phyloP scores from a whole-genome alignment of 2,888 invertebrate species.

The Ophion costatus region DNA sequence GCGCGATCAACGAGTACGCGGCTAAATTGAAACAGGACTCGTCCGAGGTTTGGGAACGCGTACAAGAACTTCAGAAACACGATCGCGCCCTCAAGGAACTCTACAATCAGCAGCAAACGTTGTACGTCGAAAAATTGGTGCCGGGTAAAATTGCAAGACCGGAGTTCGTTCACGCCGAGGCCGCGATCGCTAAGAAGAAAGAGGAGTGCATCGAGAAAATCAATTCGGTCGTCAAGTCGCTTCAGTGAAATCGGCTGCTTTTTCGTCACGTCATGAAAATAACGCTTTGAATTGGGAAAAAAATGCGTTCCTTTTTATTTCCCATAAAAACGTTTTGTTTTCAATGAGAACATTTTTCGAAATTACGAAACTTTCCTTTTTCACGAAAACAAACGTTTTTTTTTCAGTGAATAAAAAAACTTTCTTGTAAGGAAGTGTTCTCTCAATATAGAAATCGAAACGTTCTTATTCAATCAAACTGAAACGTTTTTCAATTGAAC shows the following conservation, averaged over 20 bases:
- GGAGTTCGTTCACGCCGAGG: constrained; percentile 86
- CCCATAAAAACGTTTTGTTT: no score
- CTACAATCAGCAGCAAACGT: constrained; percentile 84
- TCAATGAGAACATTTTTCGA: no score
- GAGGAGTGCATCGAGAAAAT: constrained; percentile 85
- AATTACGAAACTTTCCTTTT: no score
- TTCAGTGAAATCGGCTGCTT: constrained; percentile 74
- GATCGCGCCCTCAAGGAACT: constrained; percentile 84
- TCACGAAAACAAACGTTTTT: no score
- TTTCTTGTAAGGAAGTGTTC: no score
- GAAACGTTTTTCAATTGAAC: no score
- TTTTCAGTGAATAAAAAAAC: no score
- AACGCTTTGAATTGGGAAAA: neutral
- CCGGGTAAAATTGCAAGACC: constrained; percentile 86
- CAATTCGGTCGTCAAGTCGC: constrained; percentile 83
- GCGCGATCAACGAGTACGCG: constrained; percentile 84
- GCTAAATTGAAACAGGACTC: constrained; percentile 86
- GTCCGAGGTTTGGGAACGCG: constrained; percentile 86
- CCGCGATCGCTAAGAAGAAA: constrained; percentile 85
- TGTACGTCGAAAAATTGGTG: constrained; percentile 87
- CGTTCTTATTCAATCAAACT: no score
- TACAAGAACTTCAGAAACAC: constrained; percentile 86
- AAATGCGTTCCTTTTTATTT: neutral
- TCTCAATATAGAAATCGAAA: no score
- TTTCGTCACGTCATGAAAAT: neutral